These are phyloP conservation scores for Amiota mariae DNA, from an alignment of 2,888 invertebrate species.

Conservation along the genomic window DNA sequence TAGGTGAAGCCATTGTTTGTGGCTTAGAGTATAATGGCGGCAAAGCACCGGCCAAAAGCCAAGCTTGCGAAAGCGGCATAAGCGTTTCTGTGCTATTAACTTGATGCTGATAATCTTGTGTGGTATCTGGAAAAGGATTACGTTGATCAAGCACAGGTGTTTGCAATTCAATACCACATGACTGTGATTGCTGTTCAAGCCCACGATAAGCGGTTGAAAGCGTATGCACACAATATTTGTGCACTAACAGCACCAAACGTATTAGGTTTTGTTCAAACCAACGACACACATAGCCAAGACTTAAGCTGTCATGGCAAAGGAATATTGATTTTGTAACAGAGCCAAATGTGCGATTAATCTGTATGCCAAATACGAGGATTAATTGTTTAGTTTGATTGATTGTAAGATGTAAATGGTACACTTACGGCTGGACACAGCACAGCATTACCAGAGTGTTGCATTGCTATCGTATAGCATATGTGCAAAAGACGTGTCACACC, in stretches of 20 bases:
- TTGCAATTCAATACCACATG: conserved; percentile 80
- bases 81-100: conserved; percentile 68
- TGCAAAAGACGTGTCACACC: conserved; percentile 80
- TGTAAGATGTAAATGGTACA: conserved; percentile 6
- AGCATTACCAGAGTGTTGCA: conserved; percentile 82
- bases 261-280: conserved; percentile 88
- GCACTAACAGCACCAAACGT: conserved; percentile 83
- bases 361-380: conserved; percentile 35
- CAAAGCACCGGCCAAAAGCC: conserved; percentile 81
- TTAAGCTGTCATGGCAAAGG: conserved; percentile 83
- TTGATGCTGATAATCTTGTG: conserved; percentile 40
- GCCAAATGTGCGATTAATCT: conserved; percentile 82
- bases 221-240: conserved; percentile 77
- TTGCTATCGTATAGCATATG: conserved; percentile 85
- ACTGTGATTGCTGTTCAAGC: conserved; percentile 68
- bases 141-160: conserved; percentile 83
- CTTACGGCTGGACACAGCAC: conserved; percentile 77
- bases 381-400: background rate
- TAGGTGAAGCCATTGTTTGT: conserved; percentile 57
- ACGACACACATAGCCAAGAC: conserved; percentile 84
- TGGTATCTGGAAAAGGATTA: conserved; percentile 71
- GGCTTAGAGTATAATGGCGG: conserved; percentile 77
- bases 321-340: conserved; percentile 87
- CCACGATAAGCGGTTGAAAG: conserved; percentile 77
- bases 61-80: conserved; percentile 80